These are phyloP conservation scores for Characodon lateralis DNA, from an alignment of 2,797 vertebrate species.

Conservation along the genomic window DNA sequence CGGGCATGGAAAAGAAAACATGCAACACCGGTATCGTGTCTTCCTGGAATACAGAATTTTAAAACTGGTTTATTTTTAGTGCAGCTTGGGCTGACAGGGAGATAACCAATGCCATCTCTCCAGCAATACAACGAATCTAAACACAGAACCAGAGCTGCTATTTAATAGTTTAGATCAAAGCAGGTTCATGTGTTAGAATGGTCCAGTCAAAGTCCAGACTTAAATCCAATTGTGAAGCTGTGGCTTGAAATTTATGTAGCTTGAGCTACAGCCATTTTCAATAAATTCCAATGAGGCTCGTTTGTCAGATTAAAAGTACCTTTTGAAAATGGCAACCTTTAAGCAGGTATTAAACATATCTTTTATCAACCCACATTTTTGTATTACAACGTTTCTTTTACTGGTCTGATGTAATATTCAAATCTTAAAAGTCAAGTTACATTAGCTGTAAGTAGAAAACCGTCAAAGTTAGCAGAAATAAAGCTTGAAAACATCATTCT, in stretches of 20 bases:
- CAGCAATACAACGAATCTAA: not conserved
- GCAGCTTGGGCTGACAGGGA: slow-evolving; percentile 5
- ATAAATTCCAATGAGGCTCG: not conserved
- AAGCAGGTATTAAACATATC: not conserved
- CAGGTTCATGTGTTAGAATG: not conserved
- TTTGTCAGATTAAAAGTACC: not conserved
- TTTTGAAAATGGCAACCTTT: not conserved
- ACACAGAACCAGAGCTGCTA: not conserved
- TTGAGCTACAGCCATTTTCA: not conserved
- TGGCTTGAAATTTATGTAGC: not conserved
- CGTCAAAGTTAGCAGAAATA: not conserved
- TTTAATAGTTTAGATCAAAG: not conserved
- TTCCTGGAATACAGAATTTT: no score
- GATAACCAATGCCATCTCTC: not conserved
- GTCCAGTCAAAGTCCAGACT: not conserved
- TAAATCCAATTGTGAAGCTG: not conserved
- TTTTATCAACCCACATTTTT: not conserved
- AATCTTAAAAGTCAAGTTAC: not conserved
- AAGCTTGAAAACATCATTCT: not conserved
- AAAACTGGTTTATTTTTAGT: not conserved
- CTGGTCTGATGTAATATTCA: not conserved
- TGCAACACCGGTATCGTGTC: no score
- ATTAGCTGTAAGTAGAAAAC: not conserved
- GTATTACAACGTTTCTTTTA: not conserved
- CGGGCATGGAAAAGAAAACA: not conserved